Conservation (phyloP, 1,140 invertebrate species). For the Phortica variegata region DNA sequence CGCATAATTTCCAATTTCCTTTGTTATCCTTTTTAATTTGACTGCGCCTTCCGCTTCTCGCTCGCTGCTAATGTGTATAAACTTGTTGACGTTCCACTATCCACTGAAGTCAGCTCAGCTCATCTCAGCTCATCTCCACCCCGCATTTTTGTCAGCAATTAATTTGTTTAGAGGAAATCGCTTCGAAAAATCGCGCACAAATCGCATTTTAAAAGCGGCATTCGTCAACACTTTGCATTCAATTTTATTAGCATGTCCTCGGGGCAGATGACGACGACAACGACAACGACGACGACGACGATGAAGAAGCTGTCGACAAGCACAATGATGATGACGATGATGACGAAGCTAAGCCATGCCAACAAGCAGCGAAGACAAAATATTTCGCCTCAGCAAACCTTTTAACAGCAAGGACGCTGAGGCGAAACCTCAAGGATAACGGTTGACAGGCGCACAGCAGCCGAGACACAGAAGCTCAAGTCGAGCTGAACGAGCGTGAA, state of each 20-base stretch:
- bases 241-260: slow-evolving; percentile 52
- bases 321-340: too few relatives aligned
- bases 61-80: too few relatives aligned
- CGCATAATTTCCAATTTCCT: slow-evolving; percentile 1
- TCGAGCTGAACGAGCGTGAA: neutral
- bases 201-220: slow-evolving; percentile 16
- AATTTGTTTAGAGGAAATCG: slow-evolving; percentile 35
- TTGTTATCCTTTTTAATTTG: slow-evolving; percentile 15
- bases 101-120: too few relatives aligned
- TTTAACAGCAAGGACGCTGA: neutral
- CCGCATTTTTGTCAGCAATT: slow-evolving; percentile 41
- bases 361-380: too few relatives aligned
- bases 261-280: slow-evolving; percentile 8
- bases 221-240: slow-evolving; percentile 34
- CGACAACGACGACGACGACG: neutral
- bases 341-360: too few relatives aligned
- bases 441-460: slow-evolving; percentile 40
- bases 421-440: slow-evolving; percentile 32
- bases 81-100: too few relatives aligned
- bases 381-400: neutral
- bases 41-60: slow-evolving; percentile 6
- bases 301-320: neutral
- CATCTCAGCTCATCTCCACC: too few relatives aligned
- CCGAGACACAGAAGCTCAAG: neutral
- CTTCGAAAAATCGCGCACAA: slow-evolving; percentile 20